phyloP scores from a whole-genome alignment of 2,797 vertebrate genomes.

The Neosalanx taihuensis region DNA sequence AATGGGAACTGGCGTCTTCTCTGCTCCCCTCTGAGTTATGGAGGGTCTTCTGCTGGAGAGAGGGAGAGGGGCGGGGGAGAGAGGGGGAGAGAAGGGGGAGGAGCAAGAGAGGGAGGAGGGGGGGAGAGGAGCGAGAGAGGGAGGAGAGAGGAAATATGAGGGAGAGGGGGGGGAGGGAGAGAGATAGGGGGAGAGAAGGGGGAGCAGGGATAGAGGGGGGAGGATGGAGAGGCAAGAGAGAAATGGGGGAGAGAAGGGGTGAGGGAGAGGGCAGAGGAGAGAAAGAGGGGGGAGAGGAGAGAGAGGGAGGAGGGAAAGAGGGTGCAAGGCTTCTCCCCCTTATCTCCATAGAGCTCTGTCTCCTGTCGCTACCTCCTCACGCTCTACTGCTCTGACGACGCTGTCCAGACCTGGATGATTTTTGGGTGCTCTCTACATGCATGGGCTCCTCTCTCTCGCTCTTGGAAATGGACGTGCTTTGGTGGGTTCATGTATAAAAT shows the following conservation, averaged over 20 bases:
- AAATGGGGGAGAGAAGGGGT: too few species aligned
- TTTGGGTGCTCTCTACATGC: background rate
- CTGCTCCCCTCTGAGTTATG: background rate
- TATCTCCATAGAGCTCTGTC: background rate
- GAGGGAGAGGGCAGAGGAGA: background rate
- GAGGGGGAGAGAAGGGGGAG: background rate
- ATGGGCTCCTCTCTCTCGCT: background rate
- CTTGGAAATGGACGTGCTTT: conserved; percentile 29
- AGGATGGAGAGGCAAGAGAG: conserved; percentile 12
- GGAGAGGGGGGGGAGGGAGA: background rate
- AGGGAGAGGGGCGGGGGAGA: background rate
- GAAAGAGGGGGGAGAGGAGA: conserved; percentile 18
- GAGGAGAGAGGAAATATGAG: conserved; percentile 13
- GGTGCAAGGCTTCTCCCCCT: background rate
- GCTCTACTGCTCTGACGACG: background rate
- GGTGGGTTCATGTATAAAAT: conserved; percentile 40
- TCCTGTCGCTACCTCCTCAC: background rate
- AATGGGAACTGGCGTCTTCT: background rate
- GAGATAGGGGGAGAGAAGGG: too few species aligned
- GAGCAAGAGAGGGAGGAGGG: background rate
- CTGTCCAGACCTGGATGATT: background rate
- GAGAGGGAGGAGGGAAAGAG: conserved; percentile 16
- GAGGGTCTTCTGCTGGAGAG: background rate
- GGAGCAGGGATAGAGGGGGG: conserved; percentile 5
- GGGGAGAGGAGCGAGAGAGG: background rate